phyloP scores from a whole-genome alignment of 2,797 vertebrate species.

The Hemibagrus guttatus region DNA sequence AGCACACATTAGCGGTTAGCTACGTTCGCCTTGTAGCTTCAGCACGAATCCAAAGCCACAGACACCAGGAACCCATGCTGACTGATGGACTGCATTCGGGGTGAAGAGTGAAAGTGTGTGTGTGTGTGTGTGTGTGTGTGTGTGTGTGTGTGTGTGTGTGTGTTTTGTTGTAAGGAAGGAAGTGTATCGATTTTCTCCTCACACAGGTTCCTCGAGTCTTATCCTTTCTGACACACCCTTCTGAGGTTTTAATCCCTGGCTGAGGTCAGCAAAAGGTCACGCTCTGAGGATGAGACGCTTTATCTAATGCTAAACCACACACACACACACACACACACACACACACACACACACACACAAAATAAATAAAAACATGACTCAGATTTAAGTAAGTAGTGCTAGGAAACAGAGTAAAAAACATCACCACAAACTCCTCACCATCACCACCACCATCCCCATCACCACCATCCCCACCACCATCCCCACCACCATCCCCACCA shows the following conservation, averaged over 20 bases:
- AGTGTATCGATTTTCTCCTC: neutral
- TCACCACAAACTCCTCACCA: neutral
- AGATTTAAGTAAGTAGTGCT: neutral
- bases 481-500: too few relatives aligned
- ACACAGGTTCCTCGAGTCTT: neutral
- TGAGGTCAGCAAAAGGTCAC: slow-evolving; percentile 4
- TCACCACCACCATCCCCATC: too few relatives aligned
- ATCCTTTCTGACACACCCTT: neutral
- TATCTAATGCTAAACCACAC: neutral
- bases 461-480: too few relatives aligned
- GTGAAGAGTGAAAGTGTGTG: neutral
- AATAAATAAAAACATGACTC: too few relatives aligned
- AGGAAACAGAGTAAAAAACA: neutral
- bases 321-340: too few relatives aligned
- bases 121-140: neutral
- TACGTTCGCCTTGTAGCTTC: neutral
- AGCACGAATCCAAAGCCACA: neutral
- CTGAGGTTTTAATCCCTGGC: neutral
- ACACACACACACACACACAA: neutral
- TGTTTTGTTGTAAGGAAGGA: neutral
- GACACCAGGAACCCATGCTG: neutral
- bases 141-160: neutral
- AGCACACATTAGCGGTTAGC: neutral
- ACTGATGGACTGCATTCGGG: neutral
- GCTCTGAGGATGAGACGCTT: neutral